These are phyloP conservation scores for Colaptes auratus DNA, from an alignment of 2,113 vertebrate species.

Conservation along the genomic window DNA sequence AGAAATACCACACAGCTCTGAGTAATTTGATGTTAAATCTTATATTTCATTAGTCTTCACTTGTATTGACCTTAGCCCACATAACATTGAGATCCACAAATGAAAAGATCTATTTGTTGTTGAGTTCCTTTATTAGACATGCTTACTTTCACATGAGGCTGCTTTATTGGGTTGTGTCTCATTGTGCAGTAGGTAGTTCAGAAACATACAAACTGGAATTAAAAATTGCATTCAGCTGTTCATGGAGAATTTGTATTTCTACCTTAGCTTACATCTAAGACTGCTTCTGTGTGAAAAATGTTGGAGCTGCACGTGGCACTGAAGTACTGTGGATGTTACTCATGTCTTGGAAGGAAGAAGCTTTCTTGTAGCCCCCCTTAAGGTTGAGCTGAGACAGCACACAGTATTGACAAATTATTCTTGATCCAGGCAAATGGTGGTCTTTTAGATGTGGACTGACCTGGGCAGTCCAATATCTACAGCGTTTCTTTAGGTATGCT, in stretches of 20 bases:
- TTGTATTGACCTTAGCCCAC: background rate
- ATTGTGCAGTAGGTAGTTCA: background rate
- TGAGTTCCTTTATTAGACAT: background rate
- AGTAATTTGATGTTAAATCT: background rate
- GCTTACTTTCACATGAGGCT: background rate
- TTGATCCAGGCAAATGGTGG: background rate
- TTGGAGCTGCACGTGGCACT: background rate
- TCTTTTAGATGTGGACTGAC: background rate
- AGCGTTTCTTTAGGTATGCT: background rate
- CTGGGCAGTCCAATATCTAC: background rate
- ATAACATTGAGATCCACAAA: background rate
- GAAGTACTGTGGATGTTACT: background rate
- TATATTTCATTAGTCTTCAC: background rate
- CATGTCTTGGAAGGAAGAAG: background rate
- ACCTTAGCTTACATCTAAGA: background rate
- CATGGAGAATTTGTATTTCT: background rate
- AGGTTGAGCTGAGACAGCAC: background rate
- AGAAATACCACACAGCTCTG: background rate
- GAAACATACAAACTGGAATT: background rate
- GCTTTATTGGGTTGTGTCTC: background rate
- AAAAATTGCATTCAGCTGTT: background rate
- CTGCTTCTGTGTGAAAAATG: background rate
- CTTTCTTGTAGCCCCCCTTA: background rate
- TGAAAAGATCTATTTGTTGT: background rate
- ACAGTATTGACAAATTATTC: background rate